Base-by-base conservation (phyloP, 2,797 vertebrate species). In the Oreortyx pictus region DNA sequence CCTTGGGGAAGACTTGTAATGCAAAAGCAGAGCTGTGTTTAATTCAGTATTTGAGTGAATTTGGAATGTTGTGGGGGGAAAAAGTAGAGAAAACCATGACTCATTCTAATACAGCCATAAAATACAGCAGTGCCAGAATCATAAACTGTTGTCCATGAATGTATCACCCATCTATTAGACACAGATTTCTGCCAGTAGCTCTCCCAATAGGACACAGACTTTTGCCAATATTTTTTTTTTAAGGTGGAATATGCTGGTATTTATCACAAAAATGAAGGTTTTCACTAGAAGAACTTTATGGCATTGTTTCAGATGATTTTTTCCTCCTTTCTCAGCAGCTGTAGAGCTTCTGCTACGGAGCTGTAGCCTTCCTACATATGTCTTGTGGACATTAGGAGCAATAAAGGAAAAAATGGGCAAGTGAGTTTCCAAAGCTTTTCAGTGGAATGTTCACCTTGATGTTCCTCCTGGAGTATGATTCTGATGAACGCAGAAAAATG, bases 81-180 rank as follows among this genome's bases (percentile, higher is more conserved):
- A 65, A 39, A 52, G 5, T 9, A 75, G 39, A 86, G 50, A 95
- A 86, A 93, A 70, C 60, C 64, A 37, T 95, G 82, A 93, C 33
- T 93, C 80, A 92, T 84, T 86, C 74, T 56, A 57, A 86, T 50
- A 79, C 62, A 81, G 29, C 47, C 71, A 91, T 91, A 64, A 92
- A 94, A 79, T 84, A 57, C 47, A 82, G 29, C 56, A 76, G n/a
- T 73, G 70, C 77, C 89, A 93, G 74, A 82, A 89, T 86, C 64
- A 89, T 92, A 77, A 91, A 91, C n/a, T 88, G 35, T 84, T 84
- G 87, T 76, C 85, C 54, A 2, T 86, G 70, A 89, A 44, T 70
- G 33, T 83, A 94, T 88, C 77, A 49, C 44, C 49, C 56, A 67
- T 65, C 64, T 93, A 91, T 85, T 74, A 83, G 66, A 89, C 76